Conservation (phyloP, 2,888 invertebrate species). For the Pachydiplax longipennis region DNA sequence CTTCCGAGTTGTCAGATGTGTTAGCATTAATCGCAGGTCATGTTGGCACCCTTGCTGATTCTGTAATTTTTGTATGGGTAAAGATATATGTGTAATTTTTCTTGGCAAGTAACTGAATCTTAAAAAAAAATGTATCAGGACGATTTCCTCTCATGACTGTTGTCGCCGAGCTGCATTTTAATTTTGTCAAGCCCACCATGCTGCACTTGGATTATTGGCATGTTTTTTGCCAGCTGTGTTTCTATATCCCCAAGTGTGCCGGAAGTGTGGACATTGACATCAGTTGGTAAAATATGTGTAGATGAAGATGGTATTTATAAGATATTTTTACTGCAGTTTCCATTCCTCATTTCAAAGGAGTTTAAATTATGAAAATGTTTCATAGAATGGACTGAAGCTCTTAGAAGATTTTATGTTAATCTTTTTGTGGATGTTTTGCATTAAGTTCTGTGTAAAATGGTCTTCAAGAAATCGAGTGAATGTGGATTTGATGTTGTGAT, state of each 20-base stretch:
- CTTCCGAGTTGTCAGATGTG: constrained; percentile 20
- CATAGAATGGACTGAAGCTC: not conserved
- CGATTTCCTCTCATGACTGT: constrained; percentile 32
- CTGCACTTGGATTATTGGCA: not conserved
- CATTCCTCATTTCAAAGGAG: constrained; percentile 21
- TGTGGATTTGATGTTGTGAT: not conserved
- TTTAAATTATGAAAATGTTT: not conserved
- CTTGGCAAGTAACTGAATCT: constrained; percentile 27
- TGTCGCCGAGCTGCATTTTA: constrained; percentile 45
- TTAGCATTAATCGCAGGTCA: not conserved
- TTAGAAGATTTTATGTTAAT: not conserved
- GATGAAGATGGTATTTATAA: constrained; percentile 23
- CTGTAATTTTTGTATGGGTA: constrained; percentile 16
- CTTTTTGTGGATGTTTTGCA: constrained; percentile 12
- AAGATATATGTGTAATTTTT: constrained; percentile 1
- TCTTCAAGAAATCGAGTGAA: not conserved
- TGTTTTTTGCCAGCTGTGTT: not conserved
- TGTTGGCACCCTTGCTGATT: not conserved
- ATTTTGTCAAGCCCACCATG: not conserved
- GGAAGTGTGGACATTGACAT: not conserved
- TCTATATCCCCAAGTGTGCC: not conserved
- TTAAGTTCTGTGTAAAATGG: not conserved
- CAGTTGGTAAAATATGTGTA: not conserved
- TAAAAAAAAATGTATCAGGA: not conserved
- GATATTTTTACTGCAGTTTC: constrained; percentile 18